Conservation (phyloP, 2,113 vertebrate genomes). For the Leuciscus idus region DNA sequence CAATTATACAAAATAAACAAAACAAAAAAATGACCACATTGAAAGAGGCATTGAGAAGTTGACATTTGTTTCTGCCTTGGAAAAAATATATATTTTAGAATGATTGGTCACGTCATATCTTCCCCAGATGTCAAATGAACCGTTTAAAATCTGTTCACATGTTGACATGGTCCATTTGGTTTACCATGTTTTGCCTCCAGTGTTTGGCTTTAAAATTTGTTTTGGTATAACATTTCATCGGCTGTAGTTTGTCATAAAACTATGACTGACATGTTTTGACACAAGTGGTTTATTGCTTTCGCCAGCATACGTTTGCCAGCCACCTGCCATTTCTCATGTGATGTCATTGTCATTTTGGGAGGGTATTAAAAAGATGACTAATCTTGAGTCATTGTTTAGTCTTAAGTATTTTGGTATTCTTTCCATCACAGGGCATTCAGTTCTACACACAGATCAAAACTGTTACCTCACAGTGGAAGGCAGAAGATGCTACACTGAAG, state of each 20-base stretch:
- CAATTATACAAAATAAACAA: not conserved
- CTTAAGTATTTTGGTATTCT: constrained; percentile 40
- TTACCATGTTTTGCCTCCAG: not conserved
- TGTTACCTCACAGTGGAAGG: constrained; percentile 95
- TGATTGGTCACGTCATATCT: not conserved
- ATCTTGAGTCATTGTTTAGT: constrained; percentile 45
- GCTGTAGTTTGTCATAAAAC: constrained; percentile 23
- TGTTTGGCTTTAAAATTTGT: constrained; percentile 3
- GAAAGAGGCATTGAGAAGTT: not conserved
- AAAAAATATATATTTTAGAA: not conserved
- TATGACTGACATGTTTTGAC: constrained; percentile 34
- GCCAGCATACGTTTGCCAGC: constrained; percentile 38
- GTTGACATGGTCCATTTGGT: constrained; percentile 7
- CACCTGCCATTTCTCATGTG: constrained; percentile 43
- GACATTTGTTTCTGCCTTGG: not conserved
- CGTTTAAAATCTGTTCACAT: not conserved
- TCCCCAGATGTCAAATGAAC: not conserved
- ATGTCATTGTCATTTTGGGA: constrained; percentile 39
- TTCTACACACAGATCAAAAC: constrained; percentile 98
- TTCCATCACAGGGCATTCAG: constrained; percentile 84
- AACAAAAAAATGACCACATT: not conserved
- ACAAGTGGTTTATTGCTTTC: constrained; percentile 29
- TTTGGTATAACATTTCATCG: constrained; percentile 13
- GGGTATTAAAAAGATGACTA: constrained; percentile 35
- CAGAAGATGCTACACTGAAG: constrained; percentile 89